Evolutionary conservation across 2,113 vertebrate species (phyloP).

Genomic region (Burhinus bistriatus): DNA sequence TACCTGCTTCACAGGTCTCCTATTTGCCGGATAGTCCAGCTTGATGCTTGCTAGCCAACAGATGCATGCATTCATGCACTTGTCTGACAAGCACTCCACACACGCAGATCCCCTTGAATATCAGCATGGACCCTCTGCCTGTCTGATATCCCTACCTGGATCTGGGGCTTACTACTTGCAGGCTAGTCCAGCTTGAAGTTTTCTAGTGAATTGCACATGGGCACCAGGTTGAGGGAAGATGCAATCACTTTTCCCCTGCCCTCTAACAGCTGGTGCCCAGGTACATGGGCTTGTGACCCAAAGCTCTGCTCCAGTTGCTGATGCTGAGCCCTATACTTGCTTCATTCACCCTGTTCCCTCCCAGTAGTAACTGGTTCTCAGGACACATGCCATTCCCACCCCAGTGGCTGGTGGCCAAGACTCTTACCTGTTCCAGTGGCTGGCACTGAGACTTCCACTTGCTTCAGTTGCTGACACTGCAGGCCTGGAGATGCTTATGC

Average conservation of each 20-base stretch:
- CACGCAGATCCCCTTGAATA: background rate
- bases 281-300: background rate
- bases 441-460: background rate
- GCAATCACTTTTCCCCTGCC: background rate
- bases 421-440: background rate
- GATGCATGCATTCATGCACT: background rate
- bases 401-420: background rate
- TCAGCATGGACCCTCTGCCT: background rate
- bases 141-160: background rate
- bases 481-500: background rate
- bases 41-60: background rate
- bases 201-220: background rate
- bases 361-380: background rate
- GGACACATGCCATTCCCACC: background rate
- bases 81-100: background rate
- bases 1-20: background rate
- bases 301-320: background rate
- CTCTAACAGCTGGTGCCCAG: background rate
- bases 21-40: background rate
- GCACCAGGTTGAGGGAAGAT: background rate
- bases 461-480: background rate
- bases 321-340: background rate
- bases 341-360: background rate
- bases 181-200: background rate
- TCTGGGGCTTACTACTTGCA: background rate